phyloP scores from a whole-genome alignment of 2,113 vertebrate species.

The zebrafish (Danio rerio) region DNA sequence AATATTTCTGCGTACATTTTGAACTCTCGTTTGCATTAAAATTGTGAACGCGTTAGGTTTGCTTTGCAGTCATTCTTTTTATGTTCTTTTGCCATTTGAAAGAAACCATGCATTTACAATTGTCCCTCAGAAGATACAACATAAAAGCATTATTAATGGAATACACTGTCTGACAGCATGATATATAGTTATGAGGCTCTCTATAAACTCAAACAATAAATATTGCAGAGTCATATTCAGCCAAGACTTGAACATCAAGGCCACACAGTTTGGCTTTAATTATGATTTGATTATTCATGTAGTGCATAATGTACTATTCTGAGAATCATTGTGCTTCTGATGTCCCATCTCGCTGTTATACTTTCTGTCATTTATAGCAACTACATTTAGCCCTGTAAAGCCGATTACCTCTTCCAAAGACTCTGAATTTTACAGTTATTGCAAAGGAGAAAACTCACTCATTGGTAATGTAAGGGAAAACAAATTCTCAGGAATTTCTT shows the following conservation, averaged over 20 bases:
- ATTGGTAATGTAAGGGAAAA: conserved; percentile 42
- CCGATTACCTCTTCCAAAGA: conserved; percentile 50
- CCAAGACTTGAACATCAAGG: conserved; percentile 32
- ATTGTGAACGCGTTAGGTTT: not conserved
- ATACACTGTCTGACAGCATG: not conserved
- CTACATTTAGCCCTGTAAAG: conserved; percentile 59
- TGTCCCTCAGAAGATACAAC: not conserved
- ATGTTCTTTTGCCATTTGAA: not conserved
- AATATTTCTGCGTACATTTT: too few species aligned
- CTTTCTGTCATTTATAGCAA: conserved; percentile 55
- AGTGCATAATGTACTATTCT: conserved; percentile 24
- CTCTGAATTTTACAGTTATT: conserved; percentile 29
- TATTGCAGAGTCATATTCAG: conserved; percentile 19
- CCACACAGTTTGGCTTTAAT: conserved; percentile 49
- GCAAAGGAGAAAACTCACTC: conserved; percentile 52
- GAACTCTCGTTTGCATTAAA: not conserved
- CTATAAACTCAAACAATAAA: conserved; percentile 6
- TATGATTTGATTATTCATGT: conserved; percentile 48
- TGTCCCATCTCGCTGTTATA: conserved; percentile 30
- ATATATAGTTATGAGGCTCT: not conserved
- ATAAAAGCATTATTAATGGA: not conserved
- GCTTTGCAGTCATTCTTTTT: not conserved
- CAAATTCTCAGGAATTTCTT: conserved; percentile 2
- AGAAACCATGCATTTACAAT: not conserved
- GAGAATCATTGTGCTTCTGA: conserved; percentile 29